phyloP scores from a whole-genome alignment of 2,113 vertebrate species.

The Hyla sarda region DNA sequence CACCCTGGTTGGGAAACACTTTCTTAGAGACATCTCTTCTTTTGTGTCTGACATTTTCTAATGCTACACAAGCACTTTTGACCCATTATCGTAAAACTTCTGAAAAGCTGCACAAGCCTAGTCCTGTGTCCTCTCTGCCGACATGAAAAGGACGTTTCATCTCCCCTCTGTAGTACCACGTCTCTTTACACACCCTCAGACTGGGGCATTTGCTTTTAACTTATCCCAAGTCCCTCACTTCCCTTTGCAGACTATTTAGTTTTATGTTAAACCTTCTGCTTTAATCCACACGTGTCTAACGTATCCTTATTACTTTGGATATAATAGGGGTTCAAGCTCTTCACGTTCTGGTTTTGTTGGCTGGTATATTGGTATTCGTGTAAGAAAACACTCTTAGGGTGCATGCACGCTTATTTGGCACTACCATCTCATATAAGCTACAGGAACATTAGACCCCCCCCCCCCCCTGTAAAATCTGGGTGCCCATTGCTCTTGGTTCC shows the following conservation, averaged over 20 bases:
- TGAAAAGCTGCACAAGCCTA: not conserved
- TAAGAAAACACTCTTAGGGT: not conserved
- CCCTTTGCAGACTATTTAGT: not conserved
- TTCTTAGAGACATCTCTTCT: not conserved
- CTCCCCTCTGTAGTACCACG: not conserved
- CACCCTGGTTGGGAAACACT: too few relatives aligned
- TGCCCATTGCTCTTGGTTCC: too few relatives aligned
- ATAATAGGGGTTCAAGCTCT: not conserved
- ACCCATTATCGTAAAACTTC: not conserved
- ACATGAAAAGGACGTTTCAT: slow-evolving; percentile 12
- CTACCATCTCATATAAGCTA: too few relatives aligned
- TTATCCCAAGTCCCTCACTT: not conserved
- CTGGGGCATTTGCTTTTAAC: not conserved
- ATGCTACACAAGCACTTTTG: not conserved
- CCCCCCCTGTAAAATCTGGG: too few relatives aligned
- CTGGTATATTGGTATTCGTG: not conserved
- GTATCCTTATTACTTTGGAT: not conserved
- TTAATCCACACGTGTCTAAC: not conserved
- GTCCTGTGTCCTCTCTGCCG: not conserved
- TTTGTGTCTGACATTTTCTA: not conserved
- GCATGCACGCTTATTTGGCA: too few relatives aligned
- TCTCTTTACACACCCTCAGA: not conserved
- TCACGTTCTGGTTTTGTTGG: not conserved
- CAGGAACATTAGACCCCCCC: too few relatives aligned
- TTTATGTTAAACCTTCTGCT: not conserved